phyloP scores from a whole-genome alignment of 2,113 vertebrate species.

The Alligator mississippiensis region DNA sequence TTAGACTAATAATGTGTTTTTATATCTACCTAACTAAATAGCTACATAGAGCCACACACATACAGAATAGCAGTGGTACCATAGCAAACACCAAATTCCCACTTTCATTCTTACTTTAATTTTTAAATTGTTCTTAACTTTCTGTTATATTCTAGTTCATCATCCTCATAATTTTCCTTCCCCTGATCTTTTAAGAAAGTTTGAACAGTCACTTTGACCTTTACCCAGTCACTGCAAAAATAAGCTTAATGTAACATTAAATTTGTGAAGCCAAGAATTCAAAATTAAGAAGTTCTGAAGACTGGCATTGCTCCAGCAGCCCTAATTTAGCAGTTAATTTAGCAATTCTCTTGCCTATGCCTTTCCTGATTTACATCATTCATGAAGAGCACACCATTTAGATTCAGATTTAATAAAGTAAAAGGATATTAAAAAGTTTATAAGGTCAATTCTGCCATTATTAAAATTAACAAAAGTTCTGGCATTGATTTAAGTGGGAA shows the following conservation, averaged over 20 bases:
- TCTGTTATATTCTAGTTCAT: not conserved
- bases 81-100: not conserved
- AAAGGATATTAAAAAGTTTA: not conserved
- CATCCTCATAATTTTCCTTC: not conserved
- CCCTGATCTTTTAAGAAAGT: not conserved
- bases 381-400: constrained; percentile 7
- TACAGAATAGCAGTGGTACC: not conserved
- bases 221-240: not conserved
- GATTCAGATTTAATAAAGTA: not conserved
- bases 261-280: not conserved
- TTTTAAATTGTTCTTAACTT: not conserved
- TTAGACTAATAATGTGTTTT: not conserved
- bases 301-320: not conserved
- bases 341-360: not conserved
- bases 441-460: not conserved
- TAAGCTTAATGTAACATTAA: not conserved
- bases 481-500: not conserved
- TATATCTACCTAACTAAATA: not conserved
- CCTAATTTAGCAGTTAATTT: not conserved
- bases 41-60: not conserved
- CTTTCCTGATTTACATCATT: not conserved
- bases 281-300: not conserved
- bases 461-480: not conserved
- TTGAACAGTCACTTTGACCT: not conserved
- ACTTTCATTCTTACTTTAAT: not conserved